Conservation (phyloP, 2,888 invertebrate species). For the Polydesmus complanatus region DNA sequence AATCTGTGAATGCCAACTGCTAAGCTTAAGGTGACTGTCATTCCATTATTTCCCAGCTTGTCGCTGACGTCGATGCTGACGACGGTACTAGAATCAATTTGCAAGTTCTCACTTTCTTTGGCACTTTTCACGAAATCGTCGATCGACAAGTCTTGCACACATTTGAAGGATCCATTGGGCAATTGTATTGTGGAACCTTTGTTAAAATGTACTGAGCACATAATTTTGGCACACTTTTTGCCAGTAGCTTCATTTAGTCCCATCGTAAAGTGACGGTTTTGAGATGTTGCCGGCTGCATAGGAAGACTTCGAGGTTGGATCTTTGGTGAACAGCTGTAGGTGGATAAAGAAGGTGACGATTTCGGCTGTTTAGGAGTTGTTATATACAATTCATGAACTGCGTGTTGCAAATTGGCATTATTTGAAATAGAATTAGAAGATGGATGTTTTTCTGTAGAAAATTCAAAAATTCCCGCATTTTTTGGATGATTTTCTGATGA, state of each 20-base stretch:
- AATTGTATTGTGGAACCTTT: conserved; percentile 69
- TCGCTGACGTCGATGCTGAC: conserved; percentile 48
- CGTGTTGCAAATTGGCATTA: neutral
- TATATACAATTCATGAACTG: neutral
- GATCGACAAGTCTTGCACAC: conserved; percentile 75
- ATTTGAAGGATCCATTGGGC: conserved; percentile 60
- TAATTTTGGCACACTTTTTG: neutral
- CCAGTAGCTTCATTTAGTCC: neutral
- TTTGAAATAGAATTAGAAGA: neutral
- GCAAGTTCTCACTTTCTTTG: conserved; percentile 55
- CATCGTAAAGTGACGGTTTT: neutral
- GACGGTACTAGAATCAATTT: conserved; percentile 72
- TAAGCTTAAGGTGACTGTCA: conserved; percentile 46
- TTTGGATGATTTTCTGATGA: conserved; percentile 30
- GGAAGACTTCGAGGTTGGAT: neutral
- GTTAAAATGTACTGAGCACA: conserved; percentile 43
- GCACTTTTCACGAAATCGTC: conserved; percentile 80
- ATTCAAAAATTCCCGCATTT: neutral
- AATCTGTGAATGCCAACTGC: conserved; percentile 61
- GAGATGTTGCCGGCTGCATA: neutral
- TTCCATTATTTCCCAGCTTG: conserved; percentile 44
- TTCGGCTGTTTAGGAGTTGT: neutral
- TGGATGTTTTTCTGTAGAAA: neutral
- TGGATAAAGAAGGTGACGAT: neutral
- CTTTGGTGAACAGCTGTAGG: neutral